These are phyloP conservation scores for Indicator maculatus DNA, from an alignment of 2,113 vertebrate genomes.

Conservation along the genomic window DNA sequence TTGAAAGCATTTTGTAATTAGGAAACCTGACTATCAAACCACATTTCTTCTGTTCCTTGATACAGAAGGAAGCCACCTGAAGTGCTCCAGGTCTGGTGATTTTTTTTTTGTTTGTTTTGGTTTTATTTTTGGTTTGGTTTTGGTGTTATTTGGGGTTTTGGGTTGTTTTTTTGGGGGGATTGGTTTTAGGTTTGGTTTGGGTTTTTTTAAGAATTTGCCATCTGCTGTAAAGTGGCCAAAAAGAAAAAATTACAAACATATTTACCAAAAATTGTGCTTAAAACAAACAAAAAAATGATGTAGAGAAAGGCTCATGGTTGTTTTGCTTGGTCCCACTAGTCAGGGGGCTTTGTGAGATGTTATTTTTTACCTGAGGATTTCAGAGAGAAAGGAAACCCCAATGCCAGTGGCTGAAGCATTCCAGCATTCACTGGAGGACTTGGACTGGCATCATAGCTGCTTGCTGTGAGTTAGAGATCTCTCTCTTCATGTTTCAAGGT, in stretches of 20 bases:
- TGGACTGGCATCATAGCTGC: background rate
- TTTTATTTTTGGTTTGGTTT: background rate
- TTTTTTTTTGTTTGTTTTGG: background rate
- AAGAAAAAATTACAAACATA: background rate
- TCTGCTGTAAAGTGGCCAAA: background rate
- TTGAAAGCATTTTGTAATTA: background rate
- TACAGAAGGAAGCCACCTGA: background rate
- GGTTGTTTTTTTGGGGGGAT: too few relatives aligned
- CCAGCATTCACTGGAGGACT: background rate
- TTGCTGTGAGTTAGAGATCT: background rate
- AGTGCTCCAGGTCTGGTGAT: background rate
- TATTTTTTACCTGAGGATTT: background rate
- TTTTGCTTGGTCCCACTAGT: background rate
- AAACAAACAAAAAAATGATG: background rate
- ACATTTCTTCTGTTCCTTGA: background rate
- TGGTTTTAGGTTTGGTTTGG: too few relatives aligned
- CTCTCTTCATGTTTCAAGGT: background rate
- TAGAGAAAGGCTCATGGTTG: background rate
- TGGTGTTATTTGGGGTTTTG: too few relatives aligned
- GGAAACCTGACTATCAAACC: background rate
- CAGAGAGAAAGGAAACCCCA: background rate
- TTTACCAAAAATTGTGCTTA: background rate
- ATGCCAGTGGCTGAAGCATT: background rate
- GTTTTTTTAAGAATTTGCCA: background rate
- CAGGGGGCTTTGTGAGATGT: background rate